Percentiles rank a stretch among this genome's conserved stretches.
Evolutionary conservation across 1,140 invertebrate genomes (phyloP).

Genomic region (Manduca sexta): DNA sequence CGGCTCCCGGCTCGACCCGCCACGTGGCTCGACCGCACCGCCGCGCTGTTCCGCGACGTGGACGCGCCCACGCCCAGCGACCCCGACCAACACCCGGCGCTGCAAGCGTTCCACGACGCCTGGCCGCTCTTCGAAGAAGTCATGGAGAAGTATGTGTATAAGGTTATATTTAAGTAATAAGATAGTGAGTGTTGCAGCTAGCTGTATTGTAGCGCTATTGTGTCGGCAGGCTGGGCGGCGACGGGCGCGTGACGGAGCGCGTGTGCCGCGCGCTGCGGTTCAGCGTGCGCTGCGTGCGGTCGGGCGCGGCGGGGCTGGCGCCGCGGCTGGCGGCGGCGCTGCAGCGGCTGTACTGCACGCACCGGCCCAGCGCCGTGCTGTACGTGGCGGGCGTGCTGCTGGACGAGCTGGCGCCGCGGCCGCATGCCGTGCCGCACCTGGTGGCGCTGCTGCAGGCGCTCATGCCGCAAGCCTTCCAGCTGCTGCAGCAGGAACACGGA

Average conservation of each 20-base stretch:
- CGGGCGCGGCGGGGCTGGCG: slow-evolving; percentile 84
- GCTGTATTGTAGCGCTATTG: too few relatives aligned
- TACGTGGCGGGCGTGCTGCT: slow-evolving; percentile 97
- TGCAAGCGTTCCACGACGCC: slow-evolving; percentile 85
- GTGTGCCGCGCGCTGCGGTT: slow-evolving; percentile 93
- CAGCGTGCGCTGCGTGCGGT: slow-evolving; percentile 88
- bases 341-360: slow-evolving; percentile 88
- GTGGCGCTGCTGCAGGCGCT: slow-evolving; percentile 92
- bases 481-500: slow-evolving; percentile 79
- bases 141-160: slow-evolving; percentile 74
- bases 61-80: slow-evolving; percentile 60
- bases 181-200: too few relatives aligned
- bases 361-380: slow-evolving; percentile 95
- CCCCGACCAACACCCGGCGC: slow-evolving; percentile 84
- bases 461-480: slow-evolving; percentile 86
- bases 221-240: slow-evolving; percentile 84
- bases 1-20: slow-evolving; percentile 83
- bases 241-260: slow-evolving; percentile 92
- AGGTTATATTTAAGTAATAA: too few relatives aligned
- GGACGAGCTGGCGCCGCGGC: slow-evolving; percentile 90
- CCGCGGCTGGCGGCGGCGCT: slow-evolving; percentile 83
- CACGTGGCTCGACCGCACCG: slow-evolving; percentile 93
- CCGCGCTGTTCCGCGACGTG: slow-evolving; percentile 90
- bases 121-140: slow-evolving; percentile 91
- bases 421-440: slow-evolving; percentile 81